phyloP scores from a whole-genome alignment of 2,797 vertebrate species.

The Dendrocincla tyrannina region DNA sequence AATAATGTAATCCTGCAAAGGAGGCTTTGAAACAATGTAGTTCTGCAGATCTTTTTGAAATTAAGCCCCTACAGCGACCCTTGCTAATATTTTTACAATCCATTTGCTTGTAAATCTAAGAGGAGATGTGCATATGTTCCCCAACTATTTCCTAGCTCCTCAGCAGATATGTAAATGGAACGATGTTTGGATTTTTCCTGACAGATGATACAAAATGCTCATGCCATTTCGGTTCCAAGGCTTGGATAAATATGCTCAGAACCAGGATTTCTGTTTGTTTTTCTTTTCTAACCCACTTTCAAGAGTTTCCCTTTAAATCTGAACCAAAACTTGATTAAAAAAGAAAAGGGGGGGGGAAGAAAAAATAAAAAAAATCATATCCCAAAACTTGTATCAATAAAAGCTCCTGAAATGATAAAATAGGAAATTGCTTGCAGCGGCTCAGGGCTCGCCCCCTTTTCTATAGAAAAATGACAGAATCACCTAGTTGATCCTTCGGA shows the following conservation, averaged over 20 bases:
- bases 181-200: constrained; percentile 49
- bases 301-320: constrained; percentile 48
- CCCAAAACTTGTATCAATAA: constrained; percentile 20
- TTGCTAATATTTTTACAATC: constrained; percentile 67
- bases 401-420: constrained; percentile 46
- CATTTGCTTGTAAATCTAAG: constrained; percentile 46
- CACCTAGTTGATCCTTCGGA: constrained; percentile 36
- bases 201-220: constrained; percentile 52
- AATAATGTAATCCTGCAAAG: constrained; percentile 20
- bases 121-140: constrained; percentile 22
- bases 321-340: not conserved
- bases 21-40: constrained; percentile 54
- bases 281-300: constrained; percentile 47
- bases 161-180: constrained; percentile 41
- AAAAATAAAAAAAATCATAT: rapidly evolving
- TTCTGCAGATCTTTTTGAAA: constrained; percentile 62
- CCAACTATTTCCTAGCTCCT: constrained; percentile 51
- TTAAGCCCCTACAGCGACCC: constrained; percentile 51
- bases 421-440: constrained; percentile 11
- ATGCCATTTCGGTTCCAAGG: constrained; percentile 34
- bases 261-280: constrained; percentile 31
- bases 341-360: rapidly evolving
- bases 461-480: constrained; percentile 43
- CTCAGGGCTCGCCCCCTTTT: constrained; percentile 2
- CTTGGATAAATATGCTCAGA: constrained; percentile 22